Evolutionary conservation across 2,888 invertebrate genomes (phyloP).

Genomic region (Tillus elongatus): DNA sequence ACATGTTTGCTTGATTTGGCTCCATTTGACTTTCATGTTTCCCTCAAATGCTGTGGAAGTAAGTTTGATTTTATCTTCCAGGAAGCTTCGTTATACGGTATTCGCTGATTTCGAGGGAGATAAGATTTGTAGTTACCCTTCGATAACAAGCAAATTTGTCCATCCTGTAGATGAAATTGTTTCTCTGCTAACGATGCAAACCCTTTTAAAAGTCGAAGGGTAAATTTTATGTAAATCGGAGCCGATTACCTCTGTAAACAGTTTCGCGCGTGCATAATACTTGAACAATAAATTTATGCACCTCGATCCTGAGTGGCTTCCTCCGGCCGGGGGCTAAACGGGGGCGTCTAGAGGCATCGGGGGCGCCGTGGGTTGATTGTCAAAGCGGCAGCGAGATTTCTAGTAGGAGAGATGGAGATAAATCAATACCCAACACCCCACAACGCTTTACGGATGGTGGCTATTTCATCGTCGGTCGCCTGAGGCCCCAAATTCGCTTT

Average conservation of each 20-base stretch:
- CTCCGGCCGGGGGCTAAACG: constrained; percentile 24
- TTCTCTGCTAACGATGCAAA: too few species aligned
- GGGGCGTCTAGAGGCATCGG: too few species aligned
- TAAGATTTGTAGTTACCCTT: too few species aligned
- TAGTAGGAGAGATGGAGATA: constrained; percentile 24
- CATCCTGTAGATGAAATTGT: too few species aligned
- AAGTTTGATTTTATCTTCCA: too few species aligned
- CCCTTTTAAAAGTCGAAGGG: too few species aligned
- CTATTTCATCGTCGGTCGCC: constrained; percentile 13
- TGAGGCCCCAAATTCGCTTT: constrained; percentile 2
- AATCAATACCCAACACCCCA: constrained; percentile 33
- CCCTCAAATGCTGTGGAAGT: too few species aligned
- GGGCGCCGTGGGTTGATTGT: constrained; percentile 8
- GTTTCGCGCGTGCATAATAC: constrained; percentile 29
- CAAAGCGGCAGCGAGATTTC: constrained; percentile 12
- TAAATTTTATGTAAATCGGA: constrained; percentile 27
- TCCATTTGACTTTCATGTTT: too few species aligned
- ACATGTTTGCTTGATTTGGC: too few species aligned
- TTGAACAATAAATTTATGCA: constrained; percentile 33
- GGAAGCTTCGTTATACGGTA: too few species aligned
- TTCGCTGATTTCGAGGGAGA: too few species aligned
- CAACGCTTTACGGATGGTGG: constrained; percentile 27
- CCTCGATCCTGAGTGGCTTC: constrained; percentile 33
- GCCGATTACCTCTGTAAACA: constrained; percentile 30
- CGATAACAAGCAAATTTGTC: too few species aligned